These are phyloP conservation scores for Oenanthe melanoleuca DNA, from an alignment of 2,113 vertebrate species.

Conservation along the genomic window DNA sequence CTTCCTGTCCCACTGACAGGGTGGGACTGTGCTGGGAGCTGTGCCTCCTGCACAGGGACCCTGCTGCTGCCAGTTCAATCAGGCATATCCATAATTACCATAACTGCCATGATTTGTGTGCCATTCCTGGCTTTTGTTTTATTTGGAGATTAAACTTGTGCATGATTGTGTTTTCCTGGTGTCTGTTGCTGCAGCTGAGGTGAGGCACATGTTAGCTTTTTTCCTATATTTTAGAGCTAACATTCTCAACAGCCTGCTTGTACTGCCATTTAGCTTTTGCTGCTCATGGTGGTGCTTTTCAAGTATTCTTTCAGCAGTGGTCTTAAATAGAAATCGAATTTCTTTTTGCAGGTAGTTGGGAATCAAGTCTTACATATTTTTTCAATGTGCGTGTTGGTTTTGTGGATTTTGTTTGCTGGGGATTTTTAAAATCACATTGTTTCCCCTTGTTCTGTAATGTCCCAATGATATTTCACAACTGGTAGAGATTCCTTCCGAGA, in stretches of 20 bases:
- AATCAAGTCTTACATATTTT: not conserved
- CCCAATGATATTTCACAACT: not conserved
- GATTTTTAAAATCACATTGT: rapidly evolving
- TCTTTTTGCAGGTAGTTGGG: not conserved
- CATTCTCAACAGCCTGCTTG: not conserved
- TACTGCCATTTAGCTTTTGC: not conserved
- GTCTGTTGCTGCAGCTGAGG: not conserved
- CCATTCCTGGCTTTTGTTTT: not conserved
- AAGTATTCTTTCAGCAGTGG: not conserved
- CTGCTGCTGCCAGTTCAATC: not conserved
- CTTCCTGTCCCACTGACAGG: rapidly evolving
- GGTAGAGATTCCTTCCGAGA: not conserved
- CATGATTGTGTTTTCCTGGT: not conserved
- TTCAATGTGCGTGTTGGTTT: not conserved
- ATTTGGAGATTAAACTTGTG: not conserved
- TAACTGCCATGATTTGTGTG: not conserved
- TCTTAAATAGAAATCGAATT: not conserved
- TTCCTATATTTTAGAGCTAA: not conserved
- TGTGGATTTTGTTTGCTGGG: not conserved
- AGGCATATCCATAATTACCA: not conserved
- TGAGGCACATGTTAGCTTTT: not conserved
- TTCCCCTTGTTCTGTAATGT: not conserved
- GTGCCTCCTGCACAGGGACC: not conserved
- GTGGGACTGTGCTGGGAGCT: not conserved
- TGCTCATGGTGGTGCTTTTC: not conserved